Evolutionary conservation across 2,888 invertebrate species (phyloP).

Genomic region (Hedya salicella): DNA sequence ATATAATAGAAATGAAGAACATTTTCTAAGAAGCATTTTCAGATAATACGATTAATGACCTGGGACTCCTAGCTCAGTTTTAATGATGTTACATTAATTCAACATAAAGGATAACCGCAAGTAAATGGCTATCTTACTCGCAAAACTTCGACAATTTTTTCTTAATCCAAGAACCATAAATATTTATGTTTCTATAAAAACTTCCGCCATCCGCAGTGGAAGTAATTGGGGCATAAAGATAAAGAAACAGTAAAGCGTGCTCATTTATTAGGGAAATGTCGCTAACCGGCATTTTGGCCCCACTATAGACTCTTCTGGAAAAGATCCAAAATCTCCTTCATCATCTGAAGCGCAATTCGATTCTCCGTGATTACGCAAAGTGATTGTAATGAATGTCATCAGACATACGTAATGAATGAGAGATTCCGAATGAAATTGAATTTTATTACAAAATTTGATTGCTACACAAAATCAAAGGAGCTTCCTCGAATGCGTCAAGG

Average conservation of each 20-base stretch:
- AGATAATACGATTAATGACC: too few species aligned
- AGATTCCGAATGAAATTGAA: conserved; percentile 14
- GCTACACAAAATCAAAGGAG: too few species aligned
- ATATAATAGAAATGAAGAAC: too few species aligned
- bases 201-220: conserved; percentile 36
- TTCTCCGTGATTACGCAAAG: conserved; percentile 34
- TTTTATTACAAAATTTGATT: conserved; percentile 1
- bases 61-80: background rate
- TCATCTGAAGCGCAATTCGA: conserved; percentile 57
- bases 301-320: conserved; percentile 63
- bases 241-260: conserved; percentile 36
- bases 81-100: background rate
- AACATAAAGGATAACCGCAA: background rate
- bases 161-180: conserved; percentile 40
- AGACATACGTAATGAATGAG: background rate
- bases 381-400: conserved; percentile 12
- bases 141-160: conserved; percentile 31
- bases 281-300: conserved; percentile 60
- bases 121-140: conserved; percentile 6
- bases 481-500: background rate
- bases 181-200: conserved; percentile 42
- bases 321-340: conserved; percentile 62
- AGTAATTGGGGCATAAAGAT: conserved; percentile 39
- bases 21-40: too few species aligned
- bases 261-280: conserved; percentile 59